Evolutionary conservation across 2,888 invertebrate genomes (phyloP), one percentile per base, ranked within the genome.

Genomic region (Aleiodes leptofemur): DNA sequence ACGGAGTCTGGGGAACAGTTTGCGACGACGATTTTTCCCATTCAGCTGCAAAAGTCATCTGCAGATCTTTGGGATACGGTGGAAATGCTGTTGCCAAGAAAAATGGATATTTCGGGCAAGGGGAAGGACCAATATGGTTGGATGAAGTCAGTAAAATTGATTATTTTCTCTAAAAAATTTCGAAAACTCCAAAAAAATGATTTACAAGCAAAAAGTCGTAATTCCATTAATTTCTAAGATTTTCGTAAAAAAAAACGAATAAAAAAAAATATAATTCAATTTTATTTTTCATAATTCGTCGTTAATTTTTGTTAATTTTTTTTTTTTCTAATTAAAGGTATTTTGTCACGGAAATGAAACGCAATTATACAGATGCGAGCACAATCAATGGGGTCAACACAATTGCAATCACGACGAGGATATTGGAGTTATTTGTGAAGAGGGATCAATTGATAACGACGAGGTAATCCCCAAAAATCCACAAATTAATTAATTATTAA

Each of bases 11-110:
- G 94, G 96, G 96, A 11, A 94, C 95, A 0, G 91, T 96, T 13
- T 96, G 96, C 86, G 95, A 95, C 83, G 95, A 96, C 84, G 93
- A 94, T 82, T 95, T 95, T 84, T 92, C 93, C 66, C 90, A 91
- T 16, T 90, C 91, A 59, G 93, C 94, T 31, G 95, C 95, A 0
- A 91, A 91, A 81, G 93, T 94, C 0, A 91, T 92, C 23, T 94
- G 94, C 81, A 90, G 90, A 74, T 90, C 91, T 1, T 83, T 93
- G 72, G 93, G 93, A 5, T 92, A 89, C 78, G 90, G 89, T 61
- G 93, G 93, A 4, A 82, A 82, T 23, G 91, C 92, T 13, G 86
- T 89, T 13, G 90, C 90, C 0, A 90, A 90, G 78, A 92, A 92
- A 82, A 91, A 92, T 69, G 92, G 90, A 3, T 90, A 88, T 73